phyloP scores from a whole-genome alignment of 2,113 vertebrate species.

The Pitta sordida region DNA sequence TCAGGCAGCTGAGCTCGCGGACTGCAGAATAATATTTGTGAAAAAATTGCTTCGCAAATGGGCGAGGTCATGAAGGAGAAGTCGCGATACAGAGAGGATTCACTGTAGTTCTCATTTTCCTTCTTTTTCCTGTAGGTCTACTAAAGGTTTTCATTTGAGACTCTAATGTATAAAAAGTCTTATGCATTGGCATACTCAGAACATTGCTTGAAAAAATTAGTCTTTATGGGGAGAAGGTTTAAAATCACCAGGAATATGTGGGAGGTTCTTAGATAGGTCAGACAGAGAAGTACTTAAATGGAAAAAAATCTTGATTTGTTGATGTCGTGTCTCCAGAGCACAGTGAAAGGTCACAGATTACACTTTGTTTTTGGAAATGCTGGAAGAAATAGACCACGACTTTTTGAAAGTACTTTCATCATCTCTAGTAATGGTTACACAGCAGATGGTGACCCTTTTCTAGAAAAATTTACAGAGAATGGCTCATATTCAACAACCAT shows the following conservation, averaged over 20 bases:
- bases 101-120: accelerated
- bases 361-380: not conserved
- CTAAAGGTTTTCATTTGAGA: not conserved
- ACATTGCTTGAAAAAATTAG: not conserved
- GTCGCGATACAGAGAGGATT: too few relatives aligned
- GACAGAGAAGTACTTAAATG: not conserved
- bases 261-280: not conserved
- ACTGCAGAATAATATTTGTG: too few relatives aligned
- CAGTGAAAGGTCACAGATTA: not conserved
- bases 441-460: not conserved
- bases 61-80: too few relatives aligned
- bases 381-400: not conserved
- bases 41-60: too few relatives aligned
- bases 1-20: too few relatives aligned
- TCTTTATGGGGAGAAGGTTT: not conserved
- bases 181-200: not conserved
- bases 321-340: not conserved
- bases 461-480: not conserved
- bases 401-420: not conserved
- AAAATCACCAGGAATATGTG: not conserved
- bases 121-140: not conserved
- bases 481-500: not conserved
- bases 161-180: not conserved
- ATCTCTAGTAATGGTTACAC: not conserved
- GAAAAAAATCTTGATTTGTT: not conserved